Base-by-base conservation (phyloP, 2,797 vertebrate species). In the Channa striata region DNA sequence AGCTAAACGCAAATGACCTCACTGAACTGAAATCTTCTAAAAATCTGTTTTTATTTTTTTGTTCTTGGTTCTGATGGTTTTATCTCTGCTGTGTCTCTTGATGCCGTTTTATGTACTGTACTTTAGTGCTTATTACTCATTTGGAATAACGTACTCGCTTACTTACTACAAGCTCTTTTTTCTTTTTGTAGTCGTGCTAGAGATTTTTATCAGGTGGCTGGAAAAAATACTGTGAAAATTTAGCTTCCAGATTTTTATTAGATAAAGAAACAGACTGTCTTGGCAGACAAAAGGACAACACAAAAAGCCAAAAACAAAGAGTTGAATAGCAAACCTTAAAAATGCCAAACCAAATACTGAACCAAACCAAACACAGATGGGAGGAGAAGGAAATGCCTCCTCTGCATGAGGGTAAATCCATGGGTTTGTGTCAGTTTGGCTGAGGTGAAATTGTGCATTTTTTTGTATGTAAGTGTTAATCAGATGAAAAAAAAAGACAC, bases 191-290 rank as follows among this genome's bases (percentile, higher is more conserved):
- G 93, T 94, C 76, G 91, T 94, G 93, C 90, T 95, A 93, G 91
- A 95, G 91, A 94, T 93, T 94, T 92, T 93, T 94, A 96, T 95
- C 93, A 94, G 94, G 94, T 95, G 94, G 94, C 91, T 94, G 89
- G 87, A 93, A 92, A 91, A 94, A 94, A 94, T 93, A 95, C 94
- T 95, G 95, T 95, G 94, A 96, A 95, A 94, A 93, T 94, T 93
- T 94, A 93, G 93, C 92, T 94, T 94, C 92, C 93, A 91, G 92
- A 94, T 91, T 93, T 93, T 93, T 94, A 93, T 93, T 93, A 93
- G 93, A 92, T 87, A 87, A 91, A 87, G 86, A 88, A 89, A 90
- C 81, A 68, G 86, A 91, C 89, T 89, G 86, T 92, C 89, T 83
- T 77, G 84, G 85, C 86, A 74, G 87, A 60, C 60, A 83, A 86